These are phyloP conservation scores for Microhierax caerulescens DNA, from an alignment of 2,797 vertebrate genomes.

Conservation along the genomic window DNA sequence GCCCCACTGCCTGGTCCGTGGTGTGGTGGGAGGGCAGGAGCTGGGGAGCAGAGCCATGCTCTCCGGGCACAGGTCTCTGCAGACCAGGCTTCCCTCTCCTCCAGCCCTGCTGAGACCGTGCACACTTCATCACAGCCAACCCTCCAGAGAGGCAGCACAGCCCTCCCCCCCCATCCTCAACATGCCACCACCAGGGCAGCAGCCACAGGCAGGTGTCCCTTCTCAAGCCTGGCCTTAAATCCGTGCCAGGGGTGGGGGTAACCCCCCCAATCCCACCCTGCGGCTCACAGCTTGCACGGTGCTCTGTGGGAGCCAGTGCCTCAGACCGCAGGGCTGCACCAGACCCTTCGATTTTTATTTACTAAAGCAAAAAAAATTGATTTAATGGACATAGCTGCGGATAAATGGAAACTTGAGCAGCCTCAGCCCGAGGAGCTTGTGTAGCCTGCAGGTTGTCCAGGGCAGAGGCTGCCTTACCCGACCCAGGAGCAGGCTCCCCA, in stretches of 20 bases:
- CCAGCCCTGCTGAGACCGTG: fast-evolving
- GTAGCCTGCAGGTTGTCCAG: neutral
- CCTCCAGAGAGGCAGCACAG: neutral
- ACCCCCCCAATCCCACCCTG: no score
- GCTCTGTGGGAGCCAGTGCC: fast-evolving
- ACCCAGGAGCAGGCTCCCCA: neutral
- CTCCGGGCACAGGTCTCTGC: neutral
- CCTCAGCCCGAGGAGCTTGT: fast-evolving
- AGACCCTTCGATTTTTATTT: neutral
- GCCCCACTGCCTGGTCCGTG: neutral
- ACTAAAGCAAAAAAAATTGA: neutral
- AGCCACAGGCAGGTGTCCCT: neutral
- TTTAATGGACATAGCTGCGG: neutral
- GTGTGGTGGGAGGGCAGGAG: neutral
- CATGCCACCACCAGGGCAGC: fast-evolving
- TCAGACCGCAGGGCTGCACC: neutral
- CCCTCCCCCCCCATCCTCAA: neutral
- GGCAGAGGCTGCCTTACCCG: fast-evolving
- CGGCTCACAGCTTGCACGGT: fast-evolving
- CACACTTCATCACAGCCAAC: neutral
- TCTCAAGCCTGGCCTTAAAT: neutral
- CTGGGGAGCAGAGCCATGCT: neutral
- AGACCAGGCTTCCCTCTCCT: neutral
- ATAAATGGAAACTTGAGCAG: neutral
- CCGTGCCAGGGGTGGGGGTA: fast-evolving